These are phyloP conservation scores for Gallirallus australis DNA, from an alignment of 2,797 vertebrate species.

Conservation along the genomic window DNA sequence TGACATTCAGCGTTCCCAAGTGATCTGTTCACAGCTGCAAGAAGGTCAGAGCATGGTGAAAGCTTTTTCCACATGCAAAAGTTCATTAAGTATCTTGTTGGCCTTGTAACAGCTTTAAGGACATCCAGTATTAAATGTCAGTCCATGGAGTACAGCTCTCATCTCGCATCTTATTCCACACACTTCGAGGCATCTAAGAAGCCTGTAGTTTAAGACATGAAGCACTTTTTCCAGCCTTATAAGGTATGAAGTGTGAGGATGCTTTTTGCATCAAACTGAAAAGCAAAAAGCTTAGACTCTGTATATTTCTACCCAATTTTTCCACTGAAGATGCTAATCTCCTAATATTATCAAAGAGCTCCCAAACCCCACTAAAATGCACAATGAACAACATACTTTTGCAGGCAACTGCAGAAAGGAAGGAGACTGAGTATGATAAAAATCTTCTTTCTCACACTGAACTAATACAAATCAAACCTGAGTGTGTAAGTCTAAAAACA, in stretches of 20 bases:
- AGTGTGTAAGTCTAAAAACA: not conserved
- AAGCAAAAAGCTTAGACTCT: not conserved
- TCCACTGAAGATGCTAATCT: not conserved
- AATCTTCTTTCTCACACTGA: not conserved
- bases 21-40: not conserved
- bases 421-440: not conserved
- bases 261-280: not conserved
- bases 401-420: not conserved
- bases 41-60: not conserved
- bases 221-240: not conserved
- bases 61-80: not conserved
- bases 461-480: not conserved
- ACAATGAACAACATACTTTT: not conserved
- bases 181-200: not conserved
- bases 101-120: constrained; percentile 4
- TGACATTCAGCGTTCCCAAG: not conserved
- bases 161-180: not conserved
- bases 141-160: not conserved
- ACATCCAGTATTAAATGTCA: constrained; percentile 3
- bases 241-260: not conserved
- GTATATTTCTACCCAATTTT: not conserved
- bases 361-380: not conserved
- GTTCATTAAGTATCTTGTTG: not conserved
- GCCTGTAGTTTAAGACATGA: accelerated
- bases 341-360: not conserved